Evolutionary conservation across 2,113 vertebrate species (phyloP), one percentile per base, ranked within the genome.

Genomic region (Varanus salvator): DNA sequence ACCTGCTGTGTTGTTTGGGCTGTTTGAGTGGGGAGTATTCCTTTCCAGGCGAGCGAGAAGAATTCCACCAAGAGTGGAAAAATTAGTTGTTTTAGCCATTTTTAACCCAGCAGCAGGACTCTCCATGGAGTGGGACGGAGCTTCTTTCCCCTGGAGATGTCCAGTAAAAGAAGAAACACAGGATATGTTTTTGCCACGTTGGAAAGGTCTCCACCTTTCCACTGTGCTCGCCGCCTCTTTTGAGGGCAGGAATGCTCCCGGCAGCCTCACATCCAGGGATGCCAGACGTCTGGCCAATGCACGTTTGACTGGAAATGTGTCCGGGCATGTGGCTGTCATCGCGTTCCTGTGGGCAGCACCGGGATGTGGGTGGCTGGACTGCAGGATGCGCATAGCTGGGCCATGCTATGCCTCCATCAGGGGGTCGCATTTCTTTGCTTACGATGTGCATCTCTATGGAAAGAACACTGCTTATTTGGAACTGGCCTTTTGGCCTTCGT

Each of bases 391-490:
- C 14, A 0, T n/a, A n/a, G 60, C 9, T 69, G 31, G 9, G 17
- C 64, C 69, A 44, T 34, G 60, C 31, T 78, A 1, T 76, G 15
- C 25, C 76, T 87, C 74, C 75, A 69, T n/a, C 23, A 9, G 6
- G n/a, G 3, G 29, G 25, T 1, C 75, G 38, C 2, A 0, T 90
- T 89, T 66, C 1, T 15, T 34, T 21, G 0, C 0, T 0, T 80
- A 86, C 57, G 29, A 48, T 92, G 74, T 84, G 75, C 72, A 71
- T 72, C 69, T 82, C 80, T 92, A 69, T 60, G 64, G 66, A 91
- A 90, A 85, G 89, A 93, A 91, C 71, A 69, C 87, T 50, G 0
- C 25, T 89, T 84, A 34, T 34, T 7, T 85, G 66, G 50, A 69
- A 85, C 31, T 68, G 50, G 82, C 64, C 82, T 78, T 71, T 77